Evolutionary conservation across 2,113 vertebrate species (phyloP).

Genomic region (Parus major): DNA sequence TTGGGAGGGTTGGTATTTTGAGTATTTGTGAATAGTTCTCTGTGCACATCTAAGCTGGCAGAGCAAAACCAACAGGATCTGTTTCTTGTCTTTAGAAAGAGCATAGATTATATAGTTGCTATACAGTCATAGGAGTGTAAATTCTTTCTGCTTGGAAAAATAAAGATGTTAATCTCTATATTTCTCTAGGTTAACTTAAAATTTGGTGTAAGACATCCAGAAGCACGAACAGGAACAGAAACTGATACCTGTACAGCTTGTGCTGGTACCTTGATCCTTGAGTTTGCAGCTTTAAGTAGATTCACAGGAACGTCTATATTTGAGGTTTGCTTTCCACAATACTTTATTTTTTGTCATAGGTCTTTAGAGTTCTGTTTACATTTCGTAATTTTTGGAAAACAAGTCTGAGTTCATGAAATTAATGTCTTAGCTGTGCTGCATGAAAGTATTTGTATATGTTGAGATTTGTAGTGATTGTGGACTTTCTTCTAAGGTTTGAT

Average conservation of each 20-base stretch:
- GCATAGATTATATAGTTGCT: not conserved
- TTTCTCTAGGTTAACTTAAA: constrained; percentile 90
- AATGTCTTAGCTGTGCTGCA: not conserved
- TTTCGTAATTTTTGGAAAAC: not conserved
- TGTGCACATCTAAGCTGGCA: not conserved
- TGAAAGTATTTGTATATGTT: not conserved
- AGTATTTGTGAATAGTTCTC: not conserved
- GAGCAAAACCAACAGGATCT: not conserved
- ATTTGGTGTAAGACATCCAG: constrained; percentile 90
- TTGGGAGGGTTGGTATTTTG: not conserved
- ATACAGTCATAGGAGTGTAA: not conserved
- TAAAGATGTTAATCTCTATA: not conserved
- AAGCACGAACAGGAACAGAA: constrained; percentile 93
- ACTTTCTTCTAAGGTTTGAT: not conserved
- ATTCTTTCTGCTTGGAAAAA: not conserved
- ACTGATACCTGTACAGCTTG: constrained; percentile 98
- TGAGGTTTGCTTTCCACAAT: constrained; percentile 84
- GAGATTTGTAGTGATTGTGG: not conserved
- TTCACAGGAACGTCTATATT: constrained; percentile 94
- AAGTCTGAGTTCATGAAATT: not conserved
- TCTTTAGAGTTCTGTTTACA: not conserved
- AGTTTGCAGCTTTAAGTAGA: constrained; percentile 96
- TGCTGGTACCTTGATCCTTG: constrained; percentile 96
- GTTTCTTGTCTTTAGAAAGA: not conserved
- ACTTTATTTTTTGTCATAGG: not conserved